Evolutionary conservation across 2,113 vertebrate genomes (phyloP), one percentile per base, ranked within the genome.

Genomic region (Callocephalon fimbriatum): DNA sequence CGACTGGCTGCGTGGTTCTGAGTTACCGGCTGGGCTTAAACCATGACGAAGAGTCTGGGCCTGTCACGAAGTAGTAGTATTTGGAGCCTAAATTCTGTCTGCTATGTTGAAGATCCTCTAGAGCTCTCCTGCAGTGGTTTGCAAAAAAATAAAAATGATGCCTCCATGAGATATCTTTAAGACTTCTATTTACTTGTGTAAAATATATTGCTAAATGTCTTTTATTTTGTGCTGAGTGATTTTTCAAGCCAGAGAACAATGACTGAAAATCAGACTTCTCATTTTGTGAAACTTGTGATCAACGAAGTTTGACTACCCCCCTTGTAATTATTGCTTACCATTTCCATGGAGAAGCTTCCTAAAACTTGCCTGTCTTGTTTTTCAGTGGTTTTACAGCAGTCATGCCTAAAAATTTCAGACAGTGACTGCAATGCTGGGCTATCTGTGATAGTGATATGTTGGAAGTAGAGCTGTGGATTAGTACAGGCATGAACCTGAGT

Each of bases 391-490:
- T 91, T 56, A 75, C 16, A 29, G 40, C 40, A 59, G 1, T 63
- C 20, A 5, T 77, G 15, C 37, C 54, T 40, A 13, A 15, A 63
- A 76, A 20, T 61, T 27, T 86, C 29, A 16, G 48, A 6, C 4
- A 42, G 37, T 35, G 23, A 7, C 40, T 65, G 37, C 16, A 21
- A 40, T 44, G 48, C 37, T 70, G 75, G 23, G 11, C n/a, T 21
- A 3, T 12, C 37, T 35, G 8, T 44, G 63, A 1, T 31, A 0
- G 10, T 19, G 45, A 2, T 22, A 4, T 1, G 27, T 76, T 68
- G 40, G 10, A 76, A 37, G 18, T 70, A 31, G 67, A 50, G 42
- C 76, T 80, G 54, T 86, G 54, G 21, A 8, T 77, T 40, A 14
- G 51, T 14, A 9, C 19, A 51, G 53, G 15, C 51, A 22, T 50